phyloP scores from a whole-genome alignment of 2,113 vertebrate species.

The Psittacus erithacus region DNA sequence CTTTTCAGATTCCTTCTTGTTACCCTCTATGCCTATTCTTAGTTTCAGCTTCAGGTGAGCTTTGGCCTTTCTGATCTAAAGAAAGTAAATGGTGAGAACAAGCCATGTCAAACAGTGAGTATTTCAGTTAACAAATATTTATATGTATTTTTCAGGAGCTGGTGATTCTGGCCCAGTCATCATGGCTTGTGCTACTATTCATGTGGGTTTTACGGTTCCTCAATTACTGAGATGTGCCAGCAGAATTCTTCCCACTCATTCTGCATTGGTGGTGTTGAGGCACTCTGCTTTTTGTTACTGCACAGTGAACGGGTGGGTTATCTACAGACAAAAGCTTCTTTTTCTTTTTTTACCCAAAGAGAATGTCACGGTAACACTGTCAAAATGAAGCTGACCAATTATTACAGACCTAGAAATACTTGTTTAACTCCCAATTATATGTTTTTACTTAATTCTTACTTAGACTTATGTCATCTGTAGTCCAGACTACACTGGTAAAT shows the following conservation, averaged over 20 bases:
- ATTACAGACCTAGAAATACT: neutral
- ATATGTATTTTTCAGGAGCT: neutral
- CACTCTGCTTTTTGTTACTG: constrained; percentile 43
- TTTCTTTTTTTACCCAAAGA: neutral
- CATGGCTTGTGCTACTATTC: constrained; percentile 29
- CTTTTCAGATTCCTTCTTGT: neutral
- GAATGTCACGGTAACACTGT: neutral
- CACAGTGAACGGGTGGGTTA: constrained; percentile 74
- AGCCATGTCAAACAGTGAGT: neutral
- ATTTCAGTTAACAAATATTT: neutral
- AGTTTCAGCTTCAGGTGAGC: neutral
- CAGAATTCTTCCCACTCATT: constrained; percentile 54
- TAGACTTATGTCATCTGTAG: neutral
- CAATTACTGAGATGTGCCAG: constrained; percentile 65
- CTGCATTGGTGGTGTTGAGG: neutral
- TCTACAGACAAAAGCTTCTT: neutral
- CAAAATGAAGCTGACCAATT: constrained; percentile 17
- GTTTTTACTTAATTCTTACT: neutral
- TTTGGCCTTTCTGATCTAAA: neutral
- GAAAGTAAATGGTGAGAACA: neutral
- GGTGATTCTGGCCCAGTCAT: neutral
- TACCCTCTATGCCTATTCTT: rapidly evolving
- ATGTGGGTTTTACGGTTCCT: constrained; percentile 17
- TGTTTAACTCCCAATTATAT: neutral
- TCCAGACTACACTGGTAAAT: neutral